phyloP scores from a whole-genome alignment of 2,797 vertebrate genomes.

The Arctocebus calabarensis region DNA sequence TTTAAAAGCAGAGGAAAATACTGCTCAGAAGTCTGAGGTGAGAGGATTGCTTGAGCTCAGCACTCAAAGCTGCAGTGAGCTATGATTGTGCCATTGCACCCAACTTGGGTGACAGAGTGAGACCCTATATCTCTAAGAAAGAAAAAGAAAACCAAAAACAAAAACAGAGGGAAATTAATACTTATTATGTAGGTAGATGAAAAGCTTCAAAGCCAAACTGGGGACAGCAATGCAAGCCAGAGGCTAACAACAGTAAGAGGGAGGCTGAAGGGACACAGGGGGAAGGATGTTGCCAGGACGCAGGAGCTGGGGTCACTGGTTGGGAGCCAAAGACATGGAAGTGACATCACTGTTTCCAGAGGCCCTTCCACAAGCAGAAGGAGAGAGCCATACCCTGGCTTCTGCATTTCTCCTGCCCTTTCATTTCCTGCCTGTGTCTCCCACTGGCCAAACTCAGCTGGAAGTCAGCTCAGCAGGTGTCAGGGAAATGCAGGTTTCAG shows the following conservation, averaged over 20 bases:
- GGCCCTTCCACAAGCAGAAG: neutral
- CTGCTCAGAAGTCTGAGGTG: neutral
- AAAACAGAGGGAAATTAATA: neutral
- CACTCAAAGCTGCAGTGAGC: neutral
- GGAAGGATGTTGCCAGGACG: too few species aligned
- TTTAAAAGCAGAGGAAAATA: conserved; percentile 22
- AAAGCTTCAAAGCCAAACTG: neutral
- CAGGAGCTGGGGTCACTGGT: neutral
- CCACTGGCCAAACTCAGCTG: neutral
- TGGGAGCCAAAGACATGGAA: neutral
- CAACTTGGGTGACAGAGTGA: neutral
- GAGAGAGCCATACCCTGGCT: neutral
- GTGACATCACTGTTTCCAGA: neutral
- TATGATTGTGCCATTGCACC: neutral
- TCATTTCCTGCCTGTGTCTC: neutral
- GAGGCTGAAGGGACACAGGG: neutral
- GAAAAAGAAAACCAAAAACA: neutral
- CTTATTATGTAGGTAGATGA: neutral
- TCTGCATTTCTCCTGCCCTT: neutral
- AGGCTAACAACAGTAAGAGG: neutral
- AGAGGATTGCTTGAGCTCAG: neutral
- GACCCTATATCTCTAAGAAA: neutral
- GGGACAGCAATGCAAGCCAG: neutral
- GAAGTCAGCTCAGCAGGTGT: neutral
- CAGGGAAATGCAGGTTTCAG: neutral